These are phyloP conservation scores for Charanyca ferruginea DNA, from an alignment of 2,888 invertebrate genomes.

Conservation along the genomic window DNA sequence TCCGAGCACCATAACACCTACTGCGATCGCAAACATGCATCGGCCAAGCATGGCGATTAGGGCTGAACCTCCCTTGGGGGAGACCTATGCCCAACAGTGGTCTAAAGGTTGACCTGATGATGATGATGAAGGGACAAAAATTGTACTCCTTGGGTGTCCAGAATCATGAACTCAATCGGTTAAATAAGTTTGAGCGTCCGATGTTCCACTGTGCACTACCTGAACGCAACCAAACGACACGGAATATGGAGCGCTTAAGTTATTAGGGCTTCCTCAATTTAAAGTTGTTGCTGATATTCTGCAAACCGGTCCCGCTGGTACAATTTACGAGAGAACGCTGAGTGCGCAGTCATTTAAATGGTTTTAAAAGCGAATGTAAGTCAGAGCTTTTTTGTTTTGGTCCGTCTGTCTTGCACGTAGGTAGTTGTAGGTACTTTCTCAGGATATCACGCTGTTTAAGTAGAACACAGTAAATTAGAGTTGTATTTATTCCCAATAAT, in stretches of 20 bases:
- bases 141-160: no score
- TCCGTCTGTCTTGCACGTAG: neutral
- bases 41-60: no score
- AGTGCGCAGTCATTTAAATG: constrained; percentile 21
- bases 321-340: constrained; percentile 49
- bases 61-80: no score
- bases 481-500: neutral
- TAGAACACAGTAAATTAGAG: neutral
- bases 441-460: neutral
- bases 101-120: no score
- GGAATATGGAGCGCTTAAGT: constrained; percentile 72
- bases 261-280: constrained; percentile 83
- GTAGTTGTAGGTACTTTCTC: neutral
- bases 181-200: no score
- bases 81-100: no score
- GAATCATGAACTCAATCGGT: neutral
- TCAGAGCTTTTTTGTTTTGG: constrained; percentile 28
- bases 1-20: no score
- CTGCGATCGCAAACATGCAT: no score
- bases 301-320: constrained; percentile 71
- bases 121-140: no score
- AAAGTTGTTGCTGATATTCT: constrained; percentile 76
- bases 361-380: constrained; percentile 36
- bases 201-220: constrained; percentile 48
- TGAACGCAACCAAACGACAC: constrained; percentile 61